A percentile compares a stretch with the other conserved stretches of the same genome.
Conservation (phyloP, 2,113 vertebrate species). For the Pelmatolapia mariae region DNA sequence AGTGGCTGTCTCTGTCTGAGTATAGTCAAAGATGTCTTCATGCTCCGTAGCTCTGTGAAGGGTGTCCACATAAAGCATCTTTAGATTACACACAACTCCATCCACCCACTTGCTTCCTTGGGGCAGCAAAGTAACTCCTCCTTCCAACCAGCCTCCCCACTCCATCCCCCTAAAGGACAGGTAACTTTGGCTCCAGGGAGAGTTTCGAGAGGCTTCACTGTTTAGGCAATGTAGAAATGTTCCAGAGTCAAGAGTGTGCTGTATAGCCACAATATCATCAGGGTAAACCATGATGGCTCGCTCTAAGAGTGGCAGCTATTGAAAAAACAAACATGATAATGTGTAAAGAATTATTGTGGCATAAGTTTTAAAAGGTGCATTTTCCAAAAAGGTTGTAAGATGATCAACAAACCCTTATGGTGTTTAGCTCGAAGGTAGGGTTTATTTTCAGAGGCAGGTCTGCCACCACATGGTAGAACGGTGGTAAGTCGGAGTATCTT, state of each 20-base stretch:
- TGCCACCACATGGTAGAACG: constrained; percentile 71
- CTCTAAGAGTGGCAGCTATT: constrained; percentile 60
- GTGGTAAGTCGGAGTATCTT: constrained; percentile 52
- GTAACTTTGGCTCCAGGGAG: constrained; percentile 76
- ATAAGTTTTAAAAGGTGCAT: background rate
- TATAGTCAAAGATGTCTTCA: background rate
- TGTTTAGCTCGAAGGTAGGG: constrained; percentile 36
- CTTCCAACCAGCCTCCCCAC: constrained; percentile 72
- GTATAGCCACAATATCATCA: constrained; percentile 74
- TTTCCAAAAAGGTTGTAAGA: background rate
- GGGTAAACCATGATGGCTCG: constrained; percentile 65
- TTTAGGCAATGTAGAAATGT: constrained; percentile 61
- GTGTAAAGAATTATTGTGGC: accelerated
- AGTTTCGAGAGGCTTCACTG: background rate
- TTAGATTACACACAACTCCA: constrained; percentile 69
- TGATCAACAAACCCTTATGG: constrained; percentile 61
- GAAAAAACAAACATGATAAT: background rate
- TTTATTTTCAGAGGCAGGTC: constrained; percentile 63
- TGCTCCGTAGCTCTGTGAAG: constrained; percentile 25
- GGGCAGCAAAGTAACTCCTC: constrained; percentile 30
- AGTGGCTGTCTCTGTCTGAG: background rate
- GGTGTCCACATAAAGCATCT: constrained; percentile 60
- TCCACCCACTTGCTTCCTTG: constrained; percentile 65
- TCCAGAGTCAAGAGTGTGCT: constrained; percentile 63
- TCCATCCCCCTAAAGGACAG: constrained; percentile 51